Conservation (phyloP, 2,888 invertebrate genomes). For the Drosophila atroscutellata region DNA sequence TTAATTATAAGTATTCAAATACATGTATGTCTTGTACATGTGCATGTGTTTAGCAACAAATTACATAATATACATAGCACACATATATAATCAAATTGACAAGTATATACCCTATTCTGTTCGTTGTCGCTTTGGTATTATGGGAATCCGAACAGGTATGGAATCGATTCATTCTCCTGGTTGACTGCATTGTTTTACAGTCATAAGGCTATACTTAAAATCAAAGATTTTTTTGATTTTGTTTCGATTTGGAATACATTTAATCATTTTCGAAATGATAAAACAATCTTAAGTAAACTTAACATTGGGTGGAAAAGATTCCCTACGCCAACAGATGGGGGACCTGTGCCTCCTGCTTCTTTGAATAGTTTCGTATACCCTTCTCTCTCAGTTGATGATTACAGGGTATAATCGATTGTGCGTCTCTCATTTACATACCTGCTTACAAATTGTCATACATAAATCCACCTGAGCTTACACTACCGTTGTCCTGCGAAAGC, state of each 20-base stretch:
- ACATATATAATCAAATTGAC: slow-evolving; percentile 20
- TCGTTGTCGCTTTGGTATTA: background rate
- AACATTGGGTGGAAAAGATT: background rate
- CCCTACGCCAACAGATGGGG: background rate
- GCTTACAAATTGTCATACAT: background rate
- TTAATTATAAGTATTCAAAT: background rate
- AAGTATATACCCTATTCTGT: slow-evolving; percentile 11
- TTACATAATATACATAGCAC: slow-evolving; percentile 38
- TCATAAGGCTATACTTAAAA: background rate
- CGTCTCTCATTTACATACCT: background rate
- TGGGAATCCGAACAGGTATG: background rate
- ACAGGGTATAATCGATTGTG: slow-evolving; percentile 2
- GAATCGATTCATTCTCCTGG: background rate
- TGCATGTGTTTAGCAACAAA: slow-evolving; percentile 35
- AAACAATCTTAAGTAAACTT: background rate
- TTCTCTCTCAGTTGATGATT: background rate
- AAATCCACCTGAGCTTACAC: slow-evolving; percentile 23
- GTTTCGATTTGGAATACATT: background rate
- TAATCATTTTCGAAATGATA: background rate
- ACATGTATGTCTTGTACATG: slow-evolving; percentile 7
- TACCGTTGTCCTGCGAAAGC: slow-evolving; percentile 27
- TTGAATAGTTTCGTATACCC: background rate
- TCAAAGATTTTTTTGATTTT: background rate
- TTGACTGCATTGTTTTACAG: background rate
- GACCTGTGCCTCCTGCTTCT: background rate